Evolutionary conservation across 2,113 vertebrate species (phyloP), one percentile per base, ranked within the genome.

Genomic region (Ameiurus melas): DNA sequence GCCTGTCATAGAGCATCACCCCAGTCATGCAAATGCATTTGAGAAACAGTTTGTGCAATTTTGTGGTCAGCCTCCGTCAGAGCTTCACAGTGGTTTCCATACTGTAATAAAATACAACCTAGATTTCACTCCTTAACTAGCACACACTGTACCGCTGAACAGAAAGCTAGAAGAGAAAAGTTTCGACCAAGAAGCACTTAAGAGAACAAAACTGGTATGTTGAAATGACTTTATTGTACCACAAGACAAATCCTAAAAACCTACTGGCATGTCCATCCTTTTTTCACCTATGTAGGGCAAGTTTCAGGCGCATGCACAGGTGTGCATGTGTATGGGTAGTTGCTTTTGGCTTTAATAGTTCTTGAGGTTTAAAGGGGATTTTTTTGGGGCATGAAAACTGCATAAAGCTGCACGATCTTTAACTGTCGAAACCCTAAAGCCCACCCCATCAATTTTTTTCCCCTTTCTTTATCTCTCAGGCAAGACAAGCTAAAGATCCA

Each of bases 401-500:
- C 71, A 84, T 58, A 58, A 60, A 73, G 53, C 25, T 47, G 55
- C 71, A 43, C 1, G 0, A 75, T 53, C 66, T 86, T 80, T 81
- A 83, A n/a, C 14, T 36, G 73, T 60, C 5, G 0, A 84, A 77
- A 64, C 57, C 77, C 47, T 79, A 57, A 89, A 84, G 17, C 58
- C 51, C 8, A n/a, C 64, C 57, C 19, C 19, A 30, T 53, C 7
- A 25, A 27, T 53, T 36, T 81, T 25, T 78, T 78, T 47, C 7
- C 7, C 43, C 25, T 73, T 89, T 90, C 90, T 88, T 85, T 57
- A 88, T 83, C 89, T 88, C 91, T 2, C 95, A 99, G 98, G 94
- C 98, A 99, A 92, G 98, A 99, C 96, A 99, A 99, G 91, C 95
- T 99, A 22, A 99, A 99, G 93, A 99, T 99, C 92, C 98, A 99